These are phyloP conservation scores for Siniperca chuatsi DNA, from an alignment of 2,113 vertebrate genomes.

Conservation along the genomic window DNA sequence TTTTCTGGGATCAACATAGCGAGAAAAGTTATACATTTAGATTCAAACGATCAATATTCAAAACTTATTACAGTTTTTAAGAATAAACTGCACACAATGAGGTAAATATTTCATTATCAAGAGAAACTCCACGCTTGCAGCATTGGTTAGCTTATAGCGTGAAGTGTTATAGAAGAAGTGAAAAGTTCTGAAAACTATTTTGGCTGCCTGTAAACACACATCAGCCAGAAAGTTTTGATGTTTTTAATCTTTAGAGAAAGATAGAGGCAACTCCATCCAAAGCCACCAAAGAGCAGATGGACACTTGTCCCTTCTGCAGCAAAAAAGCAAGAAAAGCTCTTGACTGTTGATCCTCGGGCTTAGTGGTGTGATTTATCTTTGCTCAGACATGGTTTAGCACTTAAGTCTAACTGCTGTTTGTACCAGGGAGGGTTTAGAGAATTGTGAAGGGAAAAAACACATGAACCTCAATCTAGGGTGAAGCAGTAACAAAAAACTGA, in stretches of 20 bases:
- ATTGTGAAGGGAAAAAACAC: slow-evolving; percentile 8
- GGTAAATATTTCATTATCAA: neutral
- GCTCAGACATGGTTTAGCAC: slow-evolving; percentile 62
- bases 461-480: slow-evolving; percentile 3
- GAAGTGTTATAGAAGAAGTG: neutral
- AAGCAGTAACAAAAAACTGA: neutral
- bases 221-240: neutral
- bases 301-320: slow-evolving; percentile 33
- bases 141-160: fast-evolving
- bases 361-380: slow-evolving; percentile 36
- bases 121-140: neutral
- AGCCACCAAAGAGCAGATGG: slow-evolving; percentile 48
- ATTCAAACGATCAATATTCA: neutral
- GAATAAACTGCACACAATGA: neutral
- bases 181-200: slow-evolving; percentile 4
- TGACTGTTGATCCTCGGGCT: slow-evolving; percentile 43
- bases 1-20: neutral
- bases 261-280: neutral
- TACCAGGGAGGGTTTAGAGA: slow-evolving; percentile 20
- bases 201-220: neutral
- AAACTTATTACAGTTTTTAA: neutral
- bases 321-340: slow-evolving; percentile 36
- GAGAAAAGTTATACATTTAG: neutral
- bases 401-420: slow-evolving; percentile 48
- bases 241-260: slow-evolving; percentile 36